A percentile compares a stretch with the other conserved stretches of the same genome.
These are phyloP conservation scores for Carlito syrichta DNA, from an alignment of 2,113 vertebrate species.

Conservation along the genomic window DNA sequence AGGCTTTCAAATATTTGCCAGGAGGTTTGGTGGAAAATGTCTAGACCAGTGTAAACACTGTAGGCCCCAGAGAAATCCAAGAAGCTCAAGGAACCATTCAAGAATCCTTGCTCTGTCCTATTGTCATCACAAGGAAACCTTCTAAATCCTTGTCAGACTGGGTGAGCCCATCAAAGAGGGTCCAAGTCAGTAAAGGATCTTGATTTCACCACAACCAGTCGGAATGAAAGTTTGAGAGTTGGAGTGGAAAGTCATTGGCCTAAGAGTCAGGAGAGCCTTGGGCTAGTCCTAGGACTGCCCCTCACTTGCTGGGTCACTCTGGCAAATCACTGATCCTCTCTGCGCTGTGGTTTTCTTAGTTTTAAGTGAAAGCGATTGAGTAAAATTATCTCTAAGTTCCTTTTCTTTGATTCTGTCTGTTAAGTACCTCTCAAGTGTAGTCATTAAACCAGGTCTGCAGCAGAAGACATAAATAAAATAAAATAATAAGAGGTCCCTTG, in stretches of 20 bases:
- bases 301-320: background rate
- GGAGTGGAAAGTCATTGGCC: background rate
- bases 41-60: conserved; percentile 74
- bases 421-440: background rate
- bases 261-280: background rate
- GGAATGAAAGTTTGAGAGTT: too few relatives aligned
- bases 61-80: conserved; percentile 67
- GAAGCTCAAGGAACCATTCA: conserved; percentile 41
- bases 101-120: background rate
- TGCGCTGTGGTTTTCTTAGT: background rate
- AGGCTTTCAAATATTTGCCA: conserved; percentile 75
- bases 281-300: background rate
- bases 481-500: background rate
- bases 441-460: background rate
- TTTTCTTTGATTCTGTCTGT: background rate
- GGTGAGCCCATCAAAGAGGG: background rate
- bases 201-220: background rate
- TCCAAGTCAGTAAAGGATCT: background rate
- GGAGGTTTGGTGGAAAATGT: conserved; percentile 74
- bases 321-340: background rate
- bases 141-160: background rate
- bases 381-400: background rate
- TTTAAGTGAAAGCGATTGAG: conserved; percentile 1
- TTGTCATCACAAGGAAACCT: background rate
- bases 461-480: background rate